Evolutionary conservation across 2,888 invertebrate species (phyloP).

Genomic region (Subacronicta megacephala): DNA sequence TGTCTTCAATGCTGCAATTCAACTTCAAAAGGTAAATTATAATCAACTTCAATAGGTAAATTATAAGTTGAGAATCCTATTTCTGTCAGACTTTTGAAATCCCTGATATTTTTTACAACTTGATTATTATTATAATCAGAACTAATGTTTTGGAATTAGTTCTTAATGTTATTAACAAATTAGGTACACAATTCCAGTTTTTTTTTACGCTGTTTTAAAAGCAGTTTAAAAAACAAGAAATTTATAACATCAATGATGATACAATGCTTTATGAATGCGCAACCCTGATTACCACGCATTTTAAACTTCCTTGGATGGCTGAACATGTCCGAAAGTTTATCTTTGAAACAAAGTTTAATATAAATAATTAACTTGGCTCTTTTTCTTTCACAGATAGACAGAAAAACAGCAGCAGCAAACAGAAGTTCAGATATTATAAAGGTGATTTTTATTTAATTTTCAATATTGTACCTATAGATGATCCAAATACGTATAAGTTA

Average conservation of each 20-base stretch:
- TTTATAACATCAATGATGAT: constrained; percentile 76
- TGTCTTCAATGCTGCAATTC: too few relatives aligned
- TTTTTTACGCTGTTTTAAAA: too few relatives aligned
- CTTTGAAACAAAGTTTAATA: background rate
- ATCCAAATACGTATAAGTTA: constrained; percentile 66
- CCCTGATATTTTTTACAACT: too few relatives aligned
- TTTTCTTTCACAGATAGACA: constrained; percentile 27
- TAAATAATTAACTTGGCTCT: constrained; percentile 2
- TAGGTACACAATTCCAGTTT: too few relatives aligned
- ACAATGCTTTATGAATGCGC: constrained; percentile 87
- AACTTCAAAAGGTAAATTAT: too few relatives aligned
- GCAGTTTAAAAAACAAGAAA: too few relatives aligned
- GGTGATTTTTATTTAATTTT: constrained; percentile 35
- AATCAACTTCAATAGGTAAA: too few relatives aligned
- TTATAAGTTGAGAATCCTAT: too few relatives aligned
- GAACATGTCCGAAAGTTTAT: constrained; percentile 53
- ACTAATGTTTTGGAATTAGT: too few relatives aligned
- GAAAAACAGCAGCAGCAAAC: constrained; percentile 4
- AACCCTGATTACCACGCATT: constrained; percentile 89
- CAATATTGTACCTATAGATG: background rate
- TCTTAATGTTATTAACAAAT: too few relatives aligned
- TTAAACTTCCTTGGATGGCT: constrained; percentile 90
- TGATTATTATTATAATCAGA: too few relatives aligned
- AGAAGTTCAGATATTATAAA: constrained; percentile 2
- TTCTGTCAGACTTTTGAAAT: too few relatives aligned